A percentile compares a stretch with the other conserved stretches of the same genome.
These are phyloP conservation scores for Sebastes cheni DNA, from an alignment of 2,797 vertebrate species.

Conservation along the genomic window DNA sequence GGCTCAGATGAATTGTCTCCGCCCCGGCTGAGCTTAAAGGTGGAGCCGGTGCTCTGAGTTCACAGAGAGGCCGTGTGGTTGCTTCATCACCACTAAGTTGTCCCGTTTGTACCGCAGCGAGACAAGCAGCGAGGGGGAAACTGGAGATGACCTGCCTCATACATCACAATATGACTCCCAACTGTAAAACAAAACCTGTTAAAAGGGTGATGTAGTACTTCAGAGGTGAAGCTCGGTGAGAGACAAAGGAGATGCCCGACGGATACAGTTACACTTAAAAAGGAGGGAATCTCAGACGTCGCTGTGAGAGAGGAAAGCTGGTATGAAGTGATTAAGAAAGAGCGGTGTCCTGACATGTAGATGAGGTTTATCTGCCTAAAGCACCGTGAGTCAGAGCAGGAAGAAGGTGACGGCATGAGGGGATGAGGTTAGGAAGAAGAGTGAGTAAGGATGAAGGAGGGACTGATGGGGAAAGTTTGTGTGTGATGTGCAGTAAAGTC, in stretches of 20 bases:
- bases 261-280: slow-evolving; percentile 15
- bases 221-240: not conserved
- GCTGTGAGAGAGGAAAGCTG: slow-evolving; percentile 10
- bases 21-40: slow-evolving; percentile 9
- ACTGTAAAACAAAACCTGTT: slow-evolving; percentile 28
- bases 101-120: not conserved
- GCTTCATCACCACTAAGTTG: not conserved
- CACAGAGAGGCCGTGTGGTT: slow-evolving; percentile 28
- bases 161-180: not conserved
- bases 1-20: not conserved
- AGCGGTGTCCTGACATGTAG: slow-evolving; percentile 59
- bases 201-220: not conserved
- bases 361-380: slow-evolving; percentile 18
- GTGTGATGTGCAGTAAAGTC: not conserved
- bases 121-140: slow-evolving; percentile 24
- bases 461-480: not conserved
- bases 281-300: slow-evolving; percentile 9
- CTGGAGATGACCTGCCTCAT: slow-evolving; percentile 20
- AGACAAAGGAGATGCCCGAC: slow-evolving; percentile 37
- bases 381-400: not conserved
- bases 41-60: slow-evolving; percentile 26
- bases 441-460: not conserved
- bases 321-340: slow-evolving; percentile 35
- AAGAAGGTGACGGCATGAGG: not conserved
- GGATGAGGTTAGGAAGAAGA: too few species aligned